Percentiles rank a stretch among this genome's conserved stretches.
Conservation (phyloP, 2,113 vertebrate species). For the Beaufortia kweichowensis region DNA sequence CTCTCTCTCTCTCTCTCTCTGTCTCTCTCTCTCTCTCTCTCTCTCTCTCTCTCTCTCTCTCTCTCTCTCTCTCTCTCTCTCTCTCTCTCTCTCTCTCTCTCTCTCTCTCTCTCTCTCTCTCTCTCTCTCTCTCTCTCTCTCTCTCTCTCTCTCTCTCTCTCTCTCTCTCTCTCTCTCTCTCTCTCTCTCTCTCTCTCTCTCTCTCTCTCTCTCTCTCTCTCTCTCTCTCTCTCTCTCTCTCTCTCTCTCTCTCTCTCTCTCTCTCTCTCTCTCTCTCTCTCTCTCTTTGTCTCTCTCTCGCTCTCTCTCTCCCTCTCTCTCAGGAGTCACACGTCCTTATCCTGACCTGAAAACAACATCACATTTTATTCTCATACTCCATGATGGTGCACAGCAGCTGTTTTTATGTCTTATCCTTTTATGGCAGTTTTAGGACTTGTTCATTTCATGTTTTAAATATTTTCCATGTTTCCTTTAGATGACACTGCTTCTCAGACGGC, state of each 20-base stretch:
- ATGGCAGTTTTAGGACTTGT: slow-evolving; percentile 6
- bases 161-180: slow-evolving; percentile 42
- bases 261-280: slow-evolving; percentile 38
- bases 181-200: slow-evolving; percentile 45
- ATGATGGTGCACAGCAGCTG: neutral
- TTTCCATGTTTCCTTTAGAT: slow-evolving; percentile 4
- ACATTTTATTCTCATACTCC: slow-evolving; percentile 15
- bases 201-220: slow-evolving; percentile 43
- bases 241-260: slow-evolving; percentile 42
- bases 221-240: slow-evolving; percentile 40
- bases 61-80: slow-evolving; percentile 42
- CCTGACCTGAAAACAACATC: slow-evolving; percentile 30
- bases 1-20: slow-evolving; percentile 45
- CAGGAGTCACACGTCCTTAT: neutral
- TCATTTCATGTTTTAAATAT: slow-evolving; percentile 20
- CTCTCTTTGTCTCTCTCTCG: too few relatives aligned
- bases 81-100: slow-evolving; percentile 38
- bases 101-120: slow-evolving; percentile 38
- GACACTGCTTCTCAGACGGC: too few relatives aligned
- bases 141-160: slow-evolving; percentile 38
- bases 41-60: slow-evolving; percentile 40
- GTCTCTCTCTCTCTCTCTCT: slow-evolving; percentile 42
- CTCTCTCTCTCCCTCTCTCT: too few relatives aligned
- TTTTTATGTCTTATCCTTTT: slow-evolving; percentile 50
- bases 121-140: slow-evolving; percentile 38